Conservation (phyloP, 2,888 invertebrate genomes). For the Unio pictorum region DNA sequence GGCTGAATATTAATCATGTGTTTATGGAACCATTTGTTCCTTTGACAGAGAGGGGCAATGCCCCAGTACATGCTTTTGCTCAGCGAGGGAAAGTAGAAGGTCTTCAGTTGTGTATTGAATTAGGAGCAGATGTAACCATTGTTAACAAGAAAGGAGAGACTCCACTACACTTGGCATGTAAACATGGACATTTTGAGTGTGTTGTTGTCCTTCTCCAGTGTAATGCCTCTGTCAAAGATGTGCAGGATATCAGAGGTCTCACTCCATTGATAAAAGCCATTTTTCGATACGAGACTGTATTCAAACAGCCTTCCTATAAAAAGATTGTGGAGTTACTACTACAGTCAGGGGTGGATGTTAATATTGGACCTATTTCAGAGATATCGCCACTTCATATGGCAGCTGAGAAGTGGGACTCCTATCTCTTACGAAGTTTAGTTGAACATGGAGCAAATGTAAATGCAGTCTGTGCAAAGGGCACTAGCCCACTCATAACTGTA, state of each 20-base stretch:
- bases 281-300: conserved; percentile 45
- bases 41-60: conserved; percentile 43
- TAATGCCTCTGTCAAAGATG: conserved; percentile 38
- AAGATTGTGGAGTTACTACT: conserved; percentile 47
- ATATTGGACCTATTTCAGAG: conserved; percentile 47
- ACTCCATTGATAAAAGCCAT: conserved; percentile 56
- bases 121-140: conserved; percentile 45
- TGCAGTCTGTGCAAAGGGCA: conserved; percentile 39
- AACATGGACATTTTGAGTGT: conserved; percentile 49
- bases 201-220: conserved; percentile 43
- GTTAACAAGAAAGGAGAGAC: conserved; percentile 50
- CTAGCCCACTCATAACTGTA: conserved; percentile 49
- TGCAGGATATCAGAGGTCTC: conserved; percentile 53
- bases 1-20: conserved; percentile 42
- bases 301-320: conserved; percentile 39
- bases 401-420: conserved; percentile 57
- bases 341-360: conserved; percentile 50
- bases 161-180: conserved; percentile 53
- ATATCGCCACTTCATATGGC: conserved; percentile 61
- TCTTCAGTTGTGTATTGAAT: conserved; percentile 39
- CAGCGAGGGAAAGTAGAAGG: conserved; percentile 33
- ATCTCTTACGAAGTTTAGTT: conserved; percentile 47
- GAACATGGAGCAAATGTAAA: conserved; percentile 55
- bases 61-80: conserved; percentile 46
- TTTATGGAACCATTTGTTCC: conserved; percentile 47